A percentile compares a stretch with the other conserved stretches of the same genome.
phyloP scores from a whole-genome alignment of 2,888 invertebrate genomes.

The Acheta domesticus region DNA sequence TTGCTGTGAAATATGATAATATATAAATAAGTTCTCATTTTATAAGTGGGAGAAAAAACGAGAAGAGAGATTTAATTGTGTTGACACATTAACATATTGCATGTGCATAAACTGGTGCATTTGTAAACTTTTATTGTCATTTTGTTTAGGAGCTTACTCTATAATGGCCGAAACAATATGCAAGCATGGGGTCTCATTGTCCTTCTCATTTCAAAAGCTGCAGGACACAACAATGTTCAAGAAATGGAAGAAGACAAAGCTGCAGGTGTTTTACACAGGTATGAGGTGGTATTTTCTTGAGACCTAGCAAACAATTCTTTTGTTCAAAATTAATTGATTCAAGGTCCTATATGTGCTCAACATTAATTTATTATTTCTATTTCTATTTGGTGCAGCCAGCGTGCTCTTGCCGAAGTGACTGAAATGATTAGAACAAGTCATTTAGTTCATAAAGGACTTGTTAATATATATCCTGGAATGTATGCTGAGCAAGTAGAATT shows the following conservation, averaged over 20 bases:
- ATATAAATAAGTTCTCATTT: too few relatives aligned
- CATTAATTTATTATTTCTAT: background rate
- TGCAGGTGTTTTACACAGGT: constrained; percentile 78
- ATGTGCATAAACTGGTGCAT: too few relatives aligned
- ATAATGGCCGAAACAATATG: constrained; percentile 89
- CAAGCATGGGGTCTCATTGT: constrained; percentile 93
- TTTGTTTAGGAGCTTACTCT: constrained; percentile 72
- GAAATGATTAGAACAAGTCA: constrained; percentile 95
- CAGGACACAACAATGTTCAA: constrained; percentile 77
- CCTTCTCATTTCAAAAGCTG: constrained; percentile 85
- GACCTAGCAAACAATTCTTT: too few relatives aligned
- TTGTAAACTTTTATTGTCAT: constrained; percentile 35
- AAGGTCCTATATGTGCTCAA: background rate
- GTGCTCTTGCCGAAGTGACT: constrained; percentile 88
- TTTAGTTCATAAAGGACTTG: constrained; percentile 82
- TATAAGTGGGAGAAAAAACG: too few relatives aligned
- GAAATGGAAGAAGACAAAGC: constrained; percentile 79
- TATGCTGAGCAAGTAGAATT: constrained; percentile 57
- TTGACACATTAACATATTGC: too few relatives aligned
- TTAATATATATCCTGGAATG: constrained; percentile 68
- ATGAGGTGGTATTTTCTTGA: constrained; percentile 18
- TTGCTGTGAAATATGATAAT: too few relatives aligned
- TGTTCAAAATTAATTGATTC: too few relatives aligned
- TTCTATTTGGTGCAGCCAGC: constrained; percentile 57
- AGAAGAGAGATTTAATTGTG: too few relatives aligned